Conservation (phyloP, 2,113 vertebrate species). For the Ahaetulla prasina region DNA sequence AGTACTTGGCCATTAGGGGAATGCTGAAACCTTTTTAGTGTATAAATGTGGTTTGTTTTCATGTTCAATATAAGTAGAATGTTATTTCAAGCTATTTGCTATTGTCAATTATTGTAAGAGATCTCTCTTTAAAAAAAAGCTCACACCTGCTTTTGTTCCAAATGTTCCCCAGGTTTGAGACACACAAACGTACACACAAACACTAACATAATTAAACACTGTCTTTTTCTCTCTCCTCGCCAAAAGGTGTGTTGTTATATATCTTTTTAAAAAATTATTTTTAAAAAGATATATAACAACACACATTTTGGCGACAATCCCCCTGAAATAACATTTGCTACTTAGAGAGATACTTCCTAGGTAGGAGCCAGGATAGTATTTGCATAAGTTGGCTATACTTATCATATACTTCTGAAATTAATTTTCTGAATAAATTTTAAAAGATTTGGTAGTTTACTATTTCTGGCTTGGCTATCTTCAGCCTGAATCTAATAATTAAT, state of each 20-base stretch:
- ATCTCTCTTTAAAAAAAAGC: neutral
- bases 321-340: neutral
- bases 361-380: neutral
- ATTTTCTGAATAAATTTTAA: neutral
- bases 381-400: neutral
- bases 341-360: neutral
- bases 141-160: neutral
- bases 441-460: neutral
- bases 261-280: too few species aligned
- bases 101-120: neutral
- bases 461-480: neutral
- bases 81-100: neutral
- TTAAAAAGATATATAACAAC: neutral
- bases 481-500: neutral
- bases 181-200: neutral
- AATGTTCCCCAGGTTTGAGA: neutral
- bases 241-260: too few species aligned
- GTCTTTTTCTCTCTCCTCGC: neutral
- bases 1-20: neutral
- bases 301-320: neutral
- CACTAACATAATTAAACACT: neutral
- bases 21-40: neutral
- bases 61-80: neutral
- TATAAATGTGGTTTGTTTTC: neutral
- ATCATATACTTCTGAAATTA: neutral